Conservation (phyloP, 2,888 invertebrate species). For the Caenorhabditis imperialis region DNA sequence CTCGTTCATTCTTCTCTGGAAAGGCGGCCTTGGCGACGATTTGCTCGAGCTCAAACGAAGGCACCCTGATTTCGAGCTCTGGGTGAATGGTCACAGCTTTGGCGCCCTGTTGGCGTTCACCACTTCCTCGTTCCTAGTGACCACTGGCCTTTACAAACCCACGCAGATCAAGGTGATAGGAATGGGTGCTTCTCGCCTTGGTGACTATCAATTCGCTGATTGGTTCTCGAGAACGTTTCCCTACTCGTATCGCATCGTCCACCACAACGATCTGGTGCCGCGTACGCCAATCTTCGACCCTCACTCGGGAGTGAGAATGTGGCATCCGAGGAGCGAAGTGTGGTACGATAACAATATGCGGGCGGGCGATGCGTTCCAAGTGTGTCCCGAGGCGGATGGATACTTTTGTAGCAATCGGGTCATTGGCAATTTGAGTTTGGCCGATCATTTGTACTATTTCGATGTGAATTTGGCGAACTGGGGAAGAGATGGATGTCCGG, state of each 20-base stretch:
- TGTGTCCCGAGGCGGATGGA: conserved; percentile 42
- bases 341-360: conserved; percentile 47
- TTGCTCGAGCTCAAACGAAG: conserved; percentile 17
- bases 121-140: conserved; percentile 25
- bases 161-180: conserved; percentile 33
- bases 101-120: conserved; percentile 15
- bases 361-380: conserved; percentile 9
- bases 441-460: conserved; percentile 39
- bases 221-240: conserved; percentile 28
- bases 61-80: conserved; percentile 33
- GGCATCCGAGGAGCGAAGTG: conserved; percentile 30
- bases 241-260: conserved; percentile 31
- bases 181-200: conserved; percentile 19
- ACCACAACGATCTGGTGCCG: conserved; percentile 18
- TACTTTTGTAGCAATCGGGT: conserved; percentile 26
- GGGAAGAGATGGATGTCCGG: conserved; percentile 49
- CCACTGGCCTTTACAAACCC: conserved; percentile 27
- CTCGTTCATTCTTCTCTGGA: conserved; percentile 37
- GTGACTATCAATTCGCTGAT: conserved; percentile 24
- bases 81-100: conserved; percentile 43
- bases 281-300: neutral
- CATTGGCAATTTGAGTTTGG: neutral
- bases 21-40: conserved; percentile 34
- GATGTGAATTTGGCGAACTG: conserved; percentile 24
- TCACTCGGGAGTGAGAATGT: conserved; percentile 1